Percentiles rank a stretch among this genome's conserved stretches.
Evolutionary conservation across 2,113 vertebrate species (phyloP).

Genomic region (Xiphophorus maculatus): DNA sequence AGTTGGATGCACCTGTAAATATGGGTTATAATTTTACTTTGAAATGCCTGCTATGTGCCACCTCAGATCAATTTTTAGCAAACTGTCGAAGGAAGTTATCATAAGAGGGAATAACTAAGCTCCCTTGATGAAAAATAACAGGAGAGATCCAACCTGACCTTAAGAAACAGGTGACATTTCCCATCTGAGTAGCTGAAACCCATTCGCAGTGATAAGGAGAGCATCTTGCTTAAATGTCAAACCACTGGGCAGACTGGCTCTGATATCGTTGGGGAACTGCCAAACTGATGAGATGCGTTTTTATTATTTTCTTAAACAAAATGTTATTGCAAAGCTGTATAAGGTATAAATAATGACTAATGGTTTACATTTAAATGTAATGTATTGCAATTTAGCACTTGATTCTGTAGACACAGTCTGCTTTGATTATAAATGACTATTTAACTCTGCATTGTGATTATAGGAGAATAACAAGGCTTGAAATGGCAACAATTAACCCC

Average conservation of each 20-base stretch:
- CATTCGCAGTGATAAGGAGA: slow-evolving; percentile 58
- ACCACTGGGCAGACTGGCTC: slow-evolving; percentile 33
- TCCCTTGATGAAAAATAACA: slow-evolving; percentile 59
- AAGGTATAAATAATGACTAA: slow-evolving; percentile 66
- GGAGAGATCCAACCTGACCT: slow-evolving; percentile 63
- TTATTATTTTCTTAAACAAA: slow-evolving; percentile 16
- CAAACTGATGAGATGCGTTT: slow-evolving; percentile 1
- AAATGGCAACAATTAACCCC: slow-evolving; percentile 74
- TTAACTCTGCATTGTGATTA: slow-evolving; percentile 67
- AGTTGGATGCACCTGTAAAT: background rate
- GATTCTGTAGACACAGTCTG: slow-evolving; percentile 60
- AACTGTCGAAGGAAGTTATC: slow-evolving; percentile 42
- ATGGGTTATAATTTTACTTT: background rate
- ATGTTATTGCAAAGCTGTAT: slow-evolving; percentile 40
- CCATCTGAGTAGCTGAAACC: slow-evolving; percentile 56
- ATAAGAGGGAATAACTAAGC: slow-evolving; percentile 45
- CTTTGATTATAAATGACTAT: slow-evolving; percentile 74
- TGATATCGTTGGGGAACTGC: slow-evolving; percentile 42
- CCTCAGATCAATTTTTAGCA: slow-evolving; percentile 17
- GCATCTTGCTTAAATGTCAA: slow-evolving; percentile 73
- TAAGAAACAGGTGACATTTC: slow-evolving; percentile 69
- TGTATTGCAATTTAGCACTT: slow-evolving; percentile 25
- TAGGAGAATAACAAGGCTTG: slow-evolving; percentile 69
- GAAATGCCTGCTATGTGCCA: background rate
- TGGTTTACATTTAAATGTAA: slow-evolving; percentile 59